Evolutionary conservation across 2,888 invertebrate species (phyloP).

Genomic region (Atrina japonica): DNA sequence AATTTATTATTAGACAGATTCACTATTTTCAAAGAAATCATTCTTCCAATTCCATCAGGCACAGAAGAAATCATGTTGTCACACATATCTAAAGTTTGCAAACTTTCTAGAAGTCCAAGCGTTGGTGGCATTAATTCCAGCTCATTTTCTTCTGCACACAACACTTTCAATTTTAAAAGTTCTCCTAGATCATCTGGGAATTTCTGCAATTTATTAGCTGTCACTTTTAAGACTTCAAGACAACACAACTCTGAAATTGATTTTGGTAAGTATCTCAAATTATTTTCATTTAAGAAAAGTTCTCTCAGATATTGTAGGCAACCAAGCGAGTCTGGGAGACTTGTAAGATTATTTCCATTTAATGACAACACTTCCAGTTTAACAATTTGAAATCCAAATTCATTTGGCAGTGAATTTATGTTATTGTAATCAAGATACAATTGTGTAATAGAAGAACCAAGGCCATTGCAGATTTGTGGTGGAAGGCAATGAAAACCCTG

Average conservation of each 20-base stretch:
- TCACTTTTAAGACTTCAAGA: slow-evolving; percentile 58
- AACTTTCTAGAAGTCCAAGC: slow-evolving; percentile 55
- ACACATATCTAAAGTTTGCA: slow-evolving; percentile 58
- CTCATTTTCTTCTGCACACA: slow-evolving; percentile 66
- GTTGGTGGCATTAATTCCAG: slow-evolving; percentile 56
- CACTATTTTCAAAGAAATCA: slow-evolving; percentile 58
- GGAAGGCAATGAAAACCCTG: slow-evolving; percentile 55
- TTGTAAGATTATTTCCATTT: slow-evolving; percentile 65
- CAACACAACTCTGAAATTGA: slow-evolving; percentile 57
- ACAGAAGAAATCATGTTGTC: slow-evolving; percentile 56
- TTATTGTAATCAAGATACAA: slow-evolving; percentile 66
- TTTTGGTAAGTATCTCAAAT: slow-evolving; percentile 54
- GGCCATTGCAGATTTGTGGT: slow-evolving; percentile 34
- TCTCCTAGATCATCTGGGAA: slow-evolving; percentile 68
- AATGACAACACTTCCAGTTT: slow-evolving; percentile 58
- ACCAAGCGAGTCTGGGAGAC: slow-evolving; percentile 60
- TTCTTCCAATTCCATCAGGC: slow-evolving; percentile 61
- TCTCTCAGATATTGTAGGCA: slow-evolving; percentile 54
- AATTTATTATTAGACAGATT: slow-evolving; percentile 66
- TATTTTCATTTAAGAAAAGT: slow-evolving; percentile 69
- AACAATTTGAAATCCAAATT: slow-evolving; percentile 48
- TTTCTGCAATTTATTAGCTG: slow-evolving; percentile 61
- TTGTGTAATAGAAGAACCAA: slow-evolving; percentile 42
- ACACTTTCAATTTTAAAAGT: slow-evolving; percentile 48
- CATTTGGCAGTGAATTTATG: slow-evolving; percentile 58